Evolutionary conservation across 23 tunicate genomes (phyloP).

Genomic region (Trididemnum clinides): DNA sequence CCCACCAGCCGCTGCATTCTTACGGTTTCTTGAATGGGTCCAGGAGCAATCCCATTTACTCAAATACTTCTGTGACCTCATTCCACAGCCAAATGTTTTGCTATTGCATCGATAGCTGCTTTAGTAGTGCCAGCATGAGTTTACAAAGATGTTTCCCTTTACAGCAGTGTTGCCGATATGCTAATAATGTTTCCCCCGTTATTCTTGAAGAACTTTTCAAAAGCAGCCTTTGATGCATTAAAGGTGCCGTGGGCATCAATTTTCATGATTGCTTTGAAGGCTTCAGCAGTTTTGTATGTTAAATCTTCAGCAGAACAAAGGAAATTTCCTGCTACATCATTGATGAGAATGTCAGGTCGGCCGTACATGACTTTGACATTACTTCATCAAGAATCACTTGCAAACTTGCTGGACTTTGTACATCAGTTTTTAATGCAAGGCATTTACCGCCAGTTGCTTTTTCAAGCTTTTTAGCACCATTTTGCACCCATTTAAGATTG

Average conservation of each 20-base stretch:
- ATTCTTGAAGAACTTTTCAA: constrained; percentile 71
- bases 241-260: constrained; percentile 89
- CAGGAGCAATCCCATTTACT: constrained; percentile 88
- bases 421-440: constrained; percentile 69
- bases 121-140: constrained; percentile 89
- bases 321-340: constrained; percentile 93
- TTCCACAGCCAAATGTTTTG: constrained; percentile 92
- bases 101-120: constrained; percentile 95
- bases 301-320: constrained; percentile 72
- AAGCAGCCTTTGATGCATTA: constrained; percentile 77
- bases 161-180: constrained; percentile 74
- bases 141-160: constrained; percentile 66
- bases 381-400: constrained; percentile 36
- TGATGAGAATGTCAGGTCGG: constrained; percentile 68
- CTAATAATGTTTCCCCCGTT: constrained; percentile 84
- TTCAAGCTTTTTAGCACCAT: constrained; percentile 68
- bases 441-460: constrained; percentile 73
- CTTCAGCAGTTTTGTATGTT: constrained; percentile 74
- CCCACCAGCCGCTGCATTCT: constrained; percentile 80
- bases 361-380: constrained; percentile 53
- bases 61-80: constrained; percentile 63
- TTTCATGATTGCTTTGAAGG: constrained; percentile 90
- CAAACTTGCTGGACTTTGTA: constrained; percentile 55
- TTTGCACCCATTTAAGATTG: constrained; percentile 66
- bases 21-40: constrained; percentile 86